A percentile compares a stretch with the other conserved stretches of the same genome.
Evolutionary conservation across 2,113 vertebrate species (phyloP).

Genomic region (Crocuta crocuta): DNA sequence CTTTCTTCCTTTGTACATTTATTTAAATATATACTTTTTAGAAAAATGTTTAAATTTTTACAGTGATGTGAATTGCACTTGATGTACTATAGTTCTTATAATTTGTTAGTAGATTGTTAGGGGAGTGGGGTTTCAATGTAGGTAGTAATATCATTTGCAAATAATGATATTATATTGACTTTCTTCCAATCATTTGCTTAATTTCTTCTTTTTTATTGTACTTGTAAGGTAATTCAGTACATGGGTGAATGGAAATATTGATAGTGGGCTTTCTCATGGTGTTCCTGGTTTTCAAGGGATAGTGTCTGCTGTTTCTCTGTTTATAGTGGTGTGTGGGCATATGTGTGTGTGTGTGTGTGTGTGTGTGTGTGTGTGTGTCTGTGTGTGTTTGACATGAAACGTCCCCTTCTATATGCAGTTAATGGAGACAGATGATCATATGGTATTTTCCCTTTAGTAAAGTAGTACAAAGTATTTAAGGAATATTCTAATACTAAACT

Average conservation of each 20-base stretch:
- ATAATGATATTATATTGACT: neutral
- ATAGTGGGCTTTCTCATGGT: neutral
- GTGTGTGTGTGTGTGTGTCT: neutral
- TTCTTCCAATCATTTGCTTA: neutral
- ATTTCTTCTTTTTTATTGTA: neutral
- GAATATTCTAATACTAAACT: neutral
- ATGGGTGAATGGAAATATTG: neutral
- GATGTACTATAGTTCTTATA: neutral
- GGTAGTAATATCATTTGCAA: neutral
- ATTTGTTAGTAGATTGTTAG: neutral
- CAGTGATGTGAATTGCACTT: neutral
- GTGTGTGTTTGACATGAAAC: neutral
- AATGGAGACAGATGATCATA: neutral
- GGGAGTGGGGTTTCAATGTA: neutral
- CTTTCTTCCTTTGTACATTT: neutral
- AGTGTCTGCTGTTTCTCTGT: neutral
- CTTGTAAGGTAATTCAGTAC: neutral
- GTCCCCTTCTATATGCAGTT: neutral
- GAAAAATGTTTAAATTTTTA: neutral
- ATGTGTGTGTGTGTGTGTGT: neutral
- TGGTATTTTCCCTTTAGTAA: neutral
- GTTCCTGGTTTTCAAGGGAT: neutral
- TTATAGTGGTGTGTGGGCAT: neutral
- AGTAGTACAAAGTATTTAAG: neutral
- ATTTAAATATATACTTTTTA: neutral